A percentile compares a stretch with the other conserved stretches of the same genome.
Evolutionary conservation across 2,888 invertebrate species (phyloP).

Genomic region (Spisula subtruncata): DNA sequence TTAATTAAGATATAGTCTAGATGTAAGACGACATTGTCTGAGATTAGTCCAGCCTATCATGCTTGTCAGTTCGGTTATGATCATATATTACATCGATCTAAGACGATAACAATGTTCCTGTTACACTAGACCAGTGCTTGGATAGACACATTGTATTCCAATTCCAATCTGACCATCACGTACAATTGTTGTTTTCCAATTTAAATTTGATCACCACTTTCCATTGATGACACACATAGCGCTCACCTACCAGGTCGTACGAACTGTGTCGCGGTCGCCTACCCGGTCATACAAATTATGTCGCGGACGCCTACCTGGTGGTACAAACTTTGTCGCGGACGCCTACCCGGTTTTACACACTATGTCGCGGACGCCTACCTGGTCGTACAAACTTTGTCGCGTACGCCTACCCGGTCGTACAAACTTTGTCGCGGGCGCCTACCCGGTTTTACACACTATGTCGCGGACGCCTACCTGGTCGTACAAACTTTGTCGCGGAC

Average conservation of each 20-base stretch:
- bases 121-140: not conserved
- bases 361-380: not conserved
- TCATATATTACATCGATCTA: not conserved
- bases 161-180: not conserved
- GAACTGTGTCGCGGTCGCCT: no score
- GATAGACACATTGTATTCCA: not conserved
- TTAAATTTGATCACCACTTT: no score
- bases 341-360: not conserved
- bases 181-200: no score
- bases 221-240: no score
- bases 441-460: no score
- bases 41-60: not conserved
- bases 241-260: no score
- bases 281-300: no score
- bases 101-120: not conserved
- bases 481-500: not conserved
- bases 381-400: not conserved
- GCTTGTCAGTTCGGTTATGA: not conserved
- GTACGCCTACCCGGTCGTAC: no score
- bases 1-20: not conserved
- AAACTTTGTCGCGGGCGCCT: no score
- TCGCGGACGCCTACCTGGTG: not conserved
- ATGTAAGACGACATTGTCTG: not conserved
- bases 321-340: not conserved
- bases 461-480: not conserved